A percentile compares a stretch with the other conserved stretches of the same genome.
Evolutionary conservation across 1,140 invertebrate species (phyloP).

Genomic region (Nilaparvata lugens): DNA sequence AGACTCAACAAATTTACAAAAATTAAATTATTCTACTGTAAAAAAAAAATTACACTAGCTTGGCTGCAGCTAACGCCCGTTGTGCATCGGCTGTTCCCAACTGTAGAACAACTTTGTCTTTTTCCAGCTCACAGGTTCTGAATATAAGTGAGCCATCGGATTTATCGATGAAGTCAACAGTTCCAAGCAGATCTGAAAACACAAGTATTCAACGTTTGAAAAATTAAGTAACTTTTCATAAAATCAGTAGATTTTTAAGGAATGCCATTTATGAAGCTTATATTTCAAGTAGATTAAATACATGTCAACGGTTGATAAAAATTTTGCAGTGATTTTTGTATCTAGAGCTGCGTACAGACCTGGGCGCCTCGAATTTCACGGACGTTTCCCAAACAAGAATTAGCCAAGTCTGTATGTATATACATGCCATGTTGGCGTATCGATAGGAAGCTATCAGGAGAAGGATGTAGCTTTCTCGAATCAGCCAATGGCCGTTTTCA

Average conservation of each 20-base stretch:
- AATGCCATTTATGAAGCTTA: neutral
- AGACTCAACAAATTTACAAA: no score
- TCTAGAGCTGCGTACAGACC: neutral
- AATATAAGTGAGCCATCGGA: constrained; percentile 87
- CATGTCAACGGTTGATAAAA: neutral
- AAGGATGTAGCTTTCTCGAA: no score
- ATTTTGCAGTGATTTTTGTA: neutral
- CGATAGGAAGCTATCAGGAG: no score
- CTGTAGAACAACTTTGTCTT: constrained; percentile 77
- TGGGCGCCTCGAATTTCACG: neutral
- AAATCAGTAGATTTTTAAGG: no score
- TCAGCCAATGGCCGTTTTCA: no score
- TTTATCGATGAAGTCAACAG: constrained; percentile 85
- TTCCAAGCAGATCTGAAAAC: constrained; percentile 71
- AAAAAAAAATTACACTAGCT: constrained; percentile 50
- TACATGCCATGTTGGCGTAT: no score
- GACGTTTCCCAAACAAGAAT: no score
- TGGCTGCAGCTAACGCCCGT: constrained; percentile 77
- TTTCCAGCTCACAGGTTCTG: constrained; percentile 77
- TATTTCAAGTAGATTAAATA: neutral
- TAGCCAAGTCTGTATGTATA: no score
- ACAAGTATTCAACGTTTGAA: constrained; percentile 1
- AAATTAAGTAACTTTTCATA: neutral
- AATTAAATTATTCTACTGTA: no score
- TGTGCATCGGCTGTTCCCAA: constrained; percentile 83